A percentile compares a stretch with the other conserved stretches of the same genome.
Evolutionary conservation across 2,113 vertebrate genomes (phyloP).

Genomic region (Mormoops blainvillei): DNA sequence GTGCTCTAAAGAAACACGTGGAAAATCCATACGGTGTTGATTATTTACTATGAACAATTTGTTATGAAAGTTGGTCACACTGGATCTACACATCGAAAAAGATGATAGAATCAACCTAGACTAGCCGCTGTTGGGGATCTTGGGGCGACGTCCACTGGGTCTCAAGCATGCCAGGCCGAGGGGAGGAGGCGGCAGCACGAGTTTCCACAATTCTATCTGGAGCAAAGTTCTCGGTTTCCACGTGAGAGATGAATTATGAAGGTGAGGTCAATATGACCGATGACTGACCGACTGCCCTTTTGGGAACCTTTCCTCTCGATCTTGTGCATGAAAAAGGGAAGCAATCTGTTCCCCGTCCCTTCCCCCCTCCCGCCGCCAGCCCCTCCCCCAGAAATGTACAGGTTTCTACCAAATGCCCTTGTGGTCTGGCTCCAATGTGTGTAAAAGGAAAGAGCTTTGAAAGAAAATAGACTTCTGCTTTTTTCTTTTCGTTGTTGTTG

Average conservation of each 20-base stretch:
- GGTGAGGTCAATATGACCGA: conserved; percentile 91
- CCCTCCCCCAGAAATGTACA: conserved; percentile 75
- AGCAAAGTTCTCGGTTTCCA: conserved; percentile 81
- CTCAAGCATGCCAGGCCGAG: conserved; percentile 89
- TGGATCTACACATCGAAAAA: conserved; percentile 84
- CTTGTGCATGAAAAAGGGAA: conserved; percentile 82
- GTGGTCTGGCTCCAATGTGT: conserved; percentile 89
- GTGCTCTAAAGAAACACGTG: conserved; percentile 83
- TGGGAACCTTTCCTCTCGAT: conserved; percentile 79
- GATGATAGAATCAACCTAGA: conserved; percentile 84
- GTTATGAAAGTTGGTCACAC: conserved; percentile 82
- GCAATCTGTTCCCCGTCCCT: conserved; percentile 60
- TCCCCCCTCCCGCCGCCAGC: neutral
- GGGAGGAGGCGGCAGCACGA: conserved; percentile 73
- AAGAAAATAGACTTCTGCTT: conserved; percentile 85
- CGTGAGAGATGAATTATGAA: conserved; percentile 79
- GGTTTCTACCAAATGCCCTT: conserved; percentile 76
- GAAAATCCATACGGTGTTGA: conserved; percentile 81
- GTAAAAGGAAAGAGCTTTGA: conserved; percentile 90
- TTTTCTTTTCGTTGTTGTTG: conserved; percentile 60
- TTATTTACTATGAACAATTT: conserved; percentile 85
- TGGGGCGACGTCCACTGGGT: conserved; percentile 80
- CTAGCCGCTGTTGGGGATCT: conserved; percentile 81
- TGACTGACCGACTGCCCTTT: conserved; percentile 82
- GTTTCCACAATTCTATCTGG: conserved; percentile 79